Percentiles rank a stretch among this genome's conserved stretches.
Conservation (phyloP, 2,888 invertebrate genomes). For the Xanthorhoe spadicearia region DNA sequence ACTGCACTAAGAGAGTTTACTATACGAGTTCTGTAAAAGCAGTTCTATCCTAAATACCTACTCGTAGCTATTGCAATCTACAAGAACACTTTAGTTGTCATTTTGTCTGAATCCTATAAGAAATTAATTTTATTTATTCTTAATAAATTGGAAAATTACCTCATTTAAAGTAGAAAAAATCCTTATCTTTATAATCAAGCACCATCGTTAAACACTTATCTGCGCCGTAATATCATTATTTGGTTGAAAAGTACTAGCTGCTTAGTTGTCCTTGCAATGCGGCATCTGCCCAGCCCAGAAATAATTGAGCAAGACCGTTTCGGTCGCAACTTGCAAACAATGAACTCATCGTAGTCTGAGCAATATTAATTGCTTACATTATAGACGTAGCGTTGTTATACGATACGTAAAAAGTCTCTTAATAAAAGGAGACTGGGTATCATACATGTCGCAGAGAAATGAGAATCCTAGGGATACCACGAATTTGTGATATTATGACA, state of each 20-base stretch:
- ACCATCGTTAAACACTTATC: not conserved
- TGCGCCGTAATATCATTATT: not conserved
- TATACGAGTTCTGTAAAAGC: constrained; percentile 24
- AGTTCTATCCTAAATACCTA: not conserved
- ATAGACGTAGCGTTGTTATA: constrained; percentile 52
- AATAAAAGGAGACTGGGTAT: not conserved
- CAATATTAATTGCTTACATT: constrained; percentile 71
- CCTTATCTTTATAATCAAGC: not conserved
- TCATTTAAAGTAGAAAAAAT: not conserved
- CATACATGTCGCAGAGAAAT: too few relatives aligned
- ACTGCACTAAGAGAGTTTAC: constrained; percentile 23
- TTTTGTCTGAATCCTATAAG: not conserved
- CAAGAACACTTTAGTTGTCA: not conserved
- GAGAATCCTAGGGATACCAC: too few relatives aligned
- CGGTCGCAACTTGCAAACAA: constrained; percentile 75
- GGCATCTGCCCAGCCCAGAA: constrained; percentile 58
- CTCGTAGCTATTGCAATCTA: not conserved
- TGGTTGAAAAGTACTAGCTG: constrained; percentile 8
- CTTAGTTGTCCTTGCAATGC: constrained; percentile 61
- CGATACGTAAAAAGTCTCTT: constrained; percentile 50
- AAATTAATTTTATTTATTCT: not conserved
- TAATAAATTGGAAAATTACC: not conserved
- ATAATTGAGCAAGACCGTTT: constrained; percentile 70
- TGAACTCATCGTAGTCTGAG: constrained; percentile 75
- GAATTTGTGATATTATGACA: too few relatives aligned